A percentile compares a stretch with the other conserved stretches of the same genome.
Conservation (phyloP, 2,888 invertebrate genomes). For the Pantelozetes paolii region DNA sequence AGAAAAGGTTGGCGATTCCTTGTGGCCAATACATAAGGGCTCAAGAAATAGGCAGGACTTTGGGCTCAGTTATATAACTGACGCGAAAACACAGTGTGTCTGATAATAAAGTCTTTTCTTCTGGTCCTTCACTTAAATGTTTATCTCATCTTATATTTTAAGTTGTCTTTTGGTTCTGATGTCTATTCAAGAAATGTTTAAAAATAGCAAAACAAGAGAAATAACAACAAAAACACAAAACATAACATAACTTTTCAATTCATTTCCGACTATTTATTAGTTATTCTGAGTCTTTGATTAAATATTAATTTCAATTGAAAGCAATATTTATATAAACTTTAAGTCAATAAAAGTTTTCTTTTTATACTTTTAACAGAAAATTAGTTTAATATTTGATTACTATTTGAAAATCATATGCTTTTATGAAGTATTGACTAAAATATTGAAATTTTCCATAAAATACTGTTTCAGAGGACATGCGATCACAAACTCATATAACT, state of each 20-base stretch:
- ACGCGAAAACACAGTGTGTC: neutral
- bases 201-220: constrained; percentile 25
- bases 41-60: constrained; percentile 33
- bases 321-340: too few species aligned
- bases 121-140: constrained; percentile 8
- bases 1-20: constrained; percentile 36
- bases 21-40: constrained; percentile 37
- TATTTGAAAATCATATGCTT: constrained; percentile 3
- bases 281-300: neutral
- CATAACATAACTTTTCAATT: too few species aligned
- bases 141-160: constrained; percentile 24
- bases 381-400: too few species aligned
- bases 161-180: neutral
- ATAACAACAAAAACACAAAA: constrained; percentile 15
- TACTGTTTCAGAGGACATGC: too few species aligned
- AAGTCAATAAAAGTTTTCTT: too few species aligned
- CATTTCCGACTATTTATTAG: neutral
- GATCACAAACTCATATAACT: too few species aligned
- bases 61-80: constrained; percentile 35
- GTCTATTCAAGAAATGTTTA: constrained; percentile 17
- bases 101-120: constrained; percentile 31
- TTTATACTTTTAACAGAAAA: too few species aligned
- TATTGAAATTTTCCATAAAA: too few species aligned
- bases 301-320: too few species aligned
- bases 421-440: neutral